Evolutionary conservation across 2,888 invertebrate species (phyloP).

Genomic region (Drosophila kambysellisi): DNA sequence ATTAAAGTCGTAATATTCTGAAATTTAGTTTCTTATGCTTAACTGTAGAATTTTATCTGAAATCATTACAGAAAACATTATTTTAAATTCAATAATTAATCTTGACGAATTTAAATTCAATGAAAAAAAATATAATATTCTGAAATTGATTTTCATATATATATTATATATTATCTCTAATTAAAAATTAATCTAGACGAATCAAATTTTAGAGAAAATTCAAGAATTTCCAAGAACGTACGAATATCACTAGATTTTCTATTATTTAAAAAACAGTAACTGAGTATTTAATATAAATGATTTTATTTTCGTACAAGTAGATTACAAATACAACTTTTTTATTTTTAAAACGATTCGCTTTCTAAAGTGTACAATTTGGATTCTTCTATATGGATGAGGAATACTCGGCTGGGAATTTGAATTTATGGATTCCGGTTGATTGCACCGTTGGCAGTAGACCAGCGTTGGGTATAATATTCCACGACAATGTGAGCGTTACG

Average conservation of each 20-base stretch:
- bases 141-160: background rate
- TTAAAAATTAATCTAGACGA: background rate
- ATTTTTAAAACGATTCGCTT: slow-evolving; percentile 8
- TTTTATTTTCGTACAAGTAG: slow-evolving; percentile 50
- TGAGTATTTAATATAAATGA: slow-evolving; percentile 44
- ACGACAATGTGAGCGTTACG: slow-evolving; percentile 96
- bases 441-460: slow-evolving; percentile 96
- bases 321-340: slow-evolving; percentile 33
- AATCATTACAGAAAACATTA: background rate
- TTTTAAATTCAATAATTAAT: background rate
- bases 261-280: background rate
- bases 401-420: slow-evolving; percentile 96
- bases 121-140: background rate
- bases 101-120: background rate
- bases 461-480: slow-evolving; percentile 99
- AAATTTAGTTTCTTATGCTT: background rate
- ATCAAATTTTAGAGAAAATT: background rate
- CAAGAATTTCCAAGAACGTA: background rate
- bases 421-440: slow-evolving; percentile 93
- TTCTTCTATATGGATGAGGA: slow-evolving; percentile 87
- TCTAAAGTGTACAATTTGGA: slow-evolving; percentile 4
- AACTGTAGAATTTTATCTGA: background rate
- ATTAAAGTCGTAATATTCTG: background rate
- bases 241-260: background rate
- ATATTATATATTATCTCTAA: background rate